Base-by-base conservation (phyloP, 2,113 vertebrate species). In the Tetrao urogallus region DNA sequence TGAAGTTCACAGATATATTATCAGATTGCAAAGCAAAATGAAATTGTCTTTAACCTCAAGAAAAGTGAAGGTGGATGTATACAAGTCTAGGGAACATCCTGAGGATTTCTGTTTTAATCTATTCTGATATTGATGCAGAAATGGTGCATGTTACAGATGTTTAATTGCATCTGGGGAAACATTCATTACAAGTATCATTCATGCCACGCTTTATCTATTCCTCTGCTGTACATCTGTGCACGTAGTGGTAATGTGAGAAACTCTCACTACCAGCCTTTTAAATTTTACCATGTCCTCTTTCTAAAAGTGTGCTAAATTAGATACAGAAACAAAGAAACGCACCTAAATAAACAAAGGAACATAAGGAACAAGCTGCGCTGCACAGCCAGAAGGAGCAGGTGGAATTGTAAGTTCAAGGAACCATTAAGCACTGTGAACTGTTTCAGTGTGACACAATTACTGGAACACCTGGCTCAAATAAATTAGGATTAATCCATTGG, bases 311-410 rank as follows among this genome's bases (percentile, higher is more conserved):
- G 97, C 90, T 96, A 97, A 97, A 98, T 97, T 97, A 98, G 97
- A 97, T 97, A 94, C 96, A 97, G 97, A 97, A 97, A 98, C 97
- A 98, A 98, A 98, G 97, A 97, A 97, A 97, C 72, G 78, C 97
- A 98, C 97, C 97, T 98, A 98, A 96, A 96, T 90, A 98, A 98
- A 98, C 97, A 98, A 97, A 96, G 75, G 86, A 91, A 86, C 80
- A 79, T 67, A 86, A 90, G 86, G 94, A 97, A 86, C 25, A 4
- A 96, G 95, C 94, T 96, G 95, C 92, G 82, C 93, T 79, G 81
- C 94, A 50, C 91, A 93, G 84, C 96, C 94, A 94, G 96, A 93
- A 95, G 89, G 74, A 95, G 78, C 97, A 97, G 97, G 97, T 98
- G 97, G 95, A 97, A 97, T 97, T 40, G 82, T 57, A 90, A 90